A percentile compares a stretch with the other conserved stretches of the same genome.
Conservation (phyloP, 53 echinoderm and acorn worm genomes). For the Arbacia lixula region DNA sequence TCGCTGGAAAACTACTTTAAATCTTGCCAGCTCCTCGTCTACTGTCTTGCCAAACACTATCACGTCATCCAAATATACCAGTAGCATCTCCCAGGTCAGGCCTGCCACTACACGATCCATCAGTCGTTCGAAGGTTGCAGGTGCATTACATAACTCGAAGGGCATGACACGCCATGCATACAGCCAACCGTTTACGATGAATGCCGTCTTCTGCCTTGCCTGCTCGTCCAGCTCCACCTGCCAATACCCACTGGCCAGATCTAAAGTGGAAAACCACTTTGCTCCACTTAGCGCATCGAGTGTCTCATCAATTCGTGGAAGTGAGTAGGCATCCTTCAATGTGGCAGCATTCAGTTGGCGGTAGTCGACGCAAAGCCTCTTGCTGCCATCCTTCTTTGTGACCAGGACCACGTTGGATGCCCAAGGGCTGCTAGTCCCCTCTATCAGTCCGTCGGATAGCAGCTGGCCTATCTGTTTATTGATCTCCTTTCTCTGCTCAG, state of each 20-base stretch:
- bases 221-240: conserved; percentile 49
- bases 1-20: too few species aligned
- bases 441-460: conserved; percentile 33
- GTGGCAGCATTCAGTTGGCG: conserved; percentile 37
- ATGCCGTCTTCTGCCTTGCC: conserved; percentile 21
- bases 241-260: conserved; percentile 61
- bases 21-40: too few species aligned
- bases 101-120: too few species aligned
- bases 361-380: conserved; percentile 55
- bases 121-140: too few species aligned
- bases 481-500: conserved; percentile 14
- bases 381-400: conserved; percentile 50
- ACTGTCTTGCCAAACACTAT: too few species aligned
- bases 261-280: conserved; percentile 40
- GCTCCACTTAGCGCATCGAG: conserved; percentile 18
- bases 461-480: conserved; percentile 10
- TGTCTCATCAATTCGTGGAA: conserved; percentile 2
- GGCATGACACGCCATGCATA: too few species aligned
- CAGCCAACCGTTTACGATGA: not conserved
- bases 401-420: conserved; percentile 45
- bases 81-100: too few species aligned
- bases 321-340: not conserved
- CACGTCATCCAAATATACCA: too few species aligned
- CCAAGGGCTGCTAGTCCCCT: conserved; percentile 45
- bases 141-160: too few species aligned